Evolutionary conservation across 2,113 vertebrate species (phyloP), one percentile per base, ranked within the genome.

Genomic region (Cyphomyrus plagiostoma): DNA sequence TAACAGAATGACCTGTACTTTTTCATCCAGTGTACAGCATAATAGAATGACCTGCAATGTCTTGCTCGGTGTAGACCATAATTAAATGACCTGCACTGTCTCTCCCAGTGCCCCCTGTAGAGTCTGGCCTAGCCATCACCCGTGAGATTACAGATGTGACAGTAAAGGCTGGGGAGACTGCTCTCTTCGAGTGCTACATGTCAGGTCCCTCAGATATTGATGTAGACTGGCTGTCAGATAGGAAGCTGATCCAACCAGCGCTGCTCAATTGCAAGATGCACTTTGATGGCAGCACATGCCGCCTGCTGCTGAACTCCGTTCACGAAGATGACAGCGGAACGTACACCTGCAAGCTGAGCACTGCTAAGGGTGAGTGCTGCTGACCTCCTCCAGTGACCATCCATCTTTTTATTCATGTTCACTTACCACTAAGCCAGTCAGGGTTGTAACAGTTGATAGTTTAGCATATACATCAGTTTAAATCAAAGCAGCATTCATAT

Each of bases 241-340:
- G 97, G 77, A 98, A 97, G 92, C 97, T 99, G 92, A 97, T 99
- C 93, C 98, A 99, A 94, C 98, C 98, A 0, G 98, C 98, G 0
- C 93, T 99, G 93, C 97, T 99, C 91, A 97, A 98, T 95, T 99
- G 98, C 93, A 99, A 99, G 96, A 99, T 99, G 98, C 98, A 98
- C 95, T 99, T 99, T 91, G 97, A 99, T 4, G 98, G 98, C 58
- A 96, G 95, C 89, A 97, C 97, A 88, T 99, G 98, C 92, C 97
- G 97, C 62, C 96, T 99, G 91, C 95, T 99, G 92, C 98, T 99
- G 87, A 98, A 98, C 92, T 99, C 98, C 0, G 98, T 99, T 46
- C 98, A 99, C 0, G 98, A 99, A 93, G 98, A 99, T 1, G 98
- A 99, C 94, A 98, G 97, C 0, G 98, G 98, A 0, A 93, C 96